Evolutionary conservation across 2,113 vertebrate species (phyloP), one percentile per base, ranked within the genome.

Genomic region (Antechinus stuartii): DNA sequence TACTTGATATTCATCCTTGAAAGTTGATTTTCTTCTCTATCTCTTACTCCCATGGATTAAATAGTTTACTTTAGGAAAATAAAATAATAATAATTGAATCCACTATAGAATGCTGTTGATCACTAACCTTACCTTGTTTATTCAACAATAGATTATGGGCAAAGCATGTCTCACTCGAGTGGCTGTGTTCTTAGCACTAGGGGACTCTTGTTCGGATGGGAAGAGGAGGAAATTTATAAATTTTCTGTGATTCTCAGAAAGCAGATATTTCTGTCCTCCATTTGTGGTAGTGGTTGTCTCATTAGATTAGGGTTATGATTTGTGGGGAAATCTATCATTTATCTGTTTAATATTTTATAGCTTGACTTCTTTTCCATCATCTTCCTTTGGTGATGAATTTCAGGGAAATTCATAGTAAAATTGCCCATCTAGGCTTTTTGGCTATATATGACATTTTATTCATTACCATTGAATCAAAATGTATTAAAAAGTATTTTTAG

Each of bases 141-240:
- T 84, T 84, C 68, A 84, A 84, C 19, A 42, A 42, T 84, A 42
- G n/a, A 84, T 5, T 42, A 23, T 42, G n/a, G 68, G 68, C n/a
- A 84, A 84, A n/a, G 35, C 7, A 42, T n/a, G 68, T 42, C 68
- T 76, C 35, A 42, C n/a, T 42, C 68, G 42, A 84, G 30, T 42
- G n/a, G 1, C n/a, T 42, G 1, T 84, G n/a, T 84, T 8, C 68
- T 42, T 14, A 76, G 1, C 19, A 8, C 19, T 5, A 42, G 35
- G 9, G 11, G 0, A 12, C 2, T 23, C 12, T 68, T 35, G 12
- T 0, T 3, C 19, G 3, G 57, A 11, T 3, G 61, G 30, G 0
- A 49, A 49, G 49, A 49, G 49, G 7, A 9, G 26, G 26, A 57
- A 57, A 7, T 22, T 16, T 3, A 35, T 27, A 61, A 30, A 76